Base-by-base conservation (phyloP, 1,140 invertebrate species). In the Calephelis virginiensis region DNA sequence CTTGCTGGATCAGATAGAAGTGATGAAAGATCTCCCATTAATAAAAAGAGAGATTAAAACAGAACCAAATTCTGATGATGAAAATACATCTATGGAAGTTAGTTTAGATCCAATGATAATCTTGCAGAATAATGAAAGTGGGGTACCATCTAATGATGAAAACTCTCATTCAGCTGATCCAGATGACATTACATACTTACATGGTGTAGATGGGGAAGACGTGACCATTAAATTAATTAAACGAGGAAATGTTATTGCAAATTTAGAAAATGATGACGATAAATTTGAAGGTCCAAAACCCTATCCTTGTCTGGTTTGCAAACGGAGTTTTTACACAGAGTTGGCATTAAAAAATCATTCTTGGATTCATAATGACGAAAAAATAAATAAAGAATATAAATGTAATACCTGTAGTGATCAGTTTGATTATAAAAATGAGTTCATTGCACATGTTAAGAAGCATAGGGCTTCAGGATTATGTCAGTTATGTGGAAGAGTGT, bases 401-500 rank as follows among this genome's bases (percentile, higher is more conserved):
- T 95, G 94, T 86, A 92, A 92, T 40, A 93, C 93, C 72, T 95
- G 94, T 81, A 90, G 92, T 59, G 77, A 94, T 93, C 81, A 89
- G 81, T 81, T 94, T 94, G 75, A 94, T 91, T 70, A 93, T 92
- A 62, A 95, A 93, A 78, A 91, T 72, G 94, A 95, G 82, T 83
- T 95, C 14, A 94, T 95, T 83, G 89, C 92, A 48, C 94, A 95
- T 89, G 82, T 95, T 64, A 94, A 95, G 77, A 92, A 93, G 14
- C 94, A 95, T 77, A 90, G 92, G 77, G 92, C 92, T 71, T 93
- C 92, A 76, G 94, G 94, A 66, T 93, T 91, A 49, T 95, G 94
- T 80, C 93, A 94, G 75, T 92, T 94, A 73, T 95, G 94, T 88
- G 94, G 94, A 66, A 92, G 94, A 92, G 92, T 94, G 95, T 95